Evolutionary conservation across 2,113 vertebrate species (phyloP).

Genomic region (Bufo bufo): DNA sequence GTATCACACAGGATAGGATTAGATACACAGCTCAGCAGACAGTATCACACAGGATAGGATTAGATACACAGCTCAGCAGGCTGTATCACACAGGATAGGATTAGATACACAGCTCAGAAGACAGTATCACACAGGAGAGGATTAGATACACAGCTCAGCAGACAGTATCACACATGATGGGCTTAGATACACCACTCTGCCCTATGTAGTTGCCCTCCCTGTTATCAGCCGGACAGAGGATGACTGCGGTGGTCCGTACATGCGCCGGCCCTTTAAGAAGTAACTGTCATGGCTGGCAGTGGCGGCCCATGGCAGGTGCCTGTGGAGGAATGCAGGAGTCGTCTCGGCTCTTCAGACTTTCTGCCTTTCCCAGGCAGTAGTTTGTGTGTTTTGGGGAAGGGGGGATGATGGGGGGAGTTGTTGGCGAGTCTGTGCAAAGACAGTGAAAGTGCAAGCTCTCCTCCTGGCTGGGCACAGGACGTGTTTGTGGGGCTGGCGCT

Average conservation of each 20-base stretch:
- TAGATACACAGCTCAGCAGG: too few species aligned
- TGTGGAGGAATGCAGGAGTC: not conserved
- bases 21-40: too few species aligned
- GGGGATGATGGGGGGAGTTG: not conserved
- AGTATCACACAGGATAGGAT: too few species aligned
- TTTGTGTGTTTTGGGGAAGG: not conserved
- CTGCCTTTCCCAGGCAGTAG: not conserved
- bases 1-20: rapidly evolving
- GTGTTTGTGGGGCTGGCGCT: conserved; percentile 24
- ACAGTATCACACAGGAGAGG: too few species aligned
- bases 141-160: too few species aligned
- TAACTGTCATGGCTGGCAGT: not conserved
- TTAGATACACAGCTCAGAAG: too few species aligned
- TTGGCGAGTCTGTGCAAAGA: not conserved
- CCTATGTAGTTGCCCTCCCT: too few species aligned
- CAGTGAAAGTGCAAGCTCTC: not conserved
- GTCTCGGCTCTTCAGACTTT: not conserved
- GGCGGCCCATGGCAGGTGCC: conserved; percentile 16
- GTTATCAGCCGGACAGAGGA: too few species aligned
- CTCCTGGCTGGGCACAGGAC: conserved; percentile 14
- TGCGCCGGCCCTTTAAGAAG: not conserved
- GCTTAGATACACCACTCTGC: too few species aligned
- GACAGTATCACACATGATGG: too few species aligned
- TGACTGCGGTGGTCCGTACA: too few species aligned
- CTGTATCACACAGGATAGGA: rapidly evolving